Percentiles rank a stretch among this genome's conserved stretches.
These are phyloP conservation scores for Plectrocnemia conspersa DNA, from an alignment of 1,140 invertebrate species.

Conservation along the genomic window DNA sequence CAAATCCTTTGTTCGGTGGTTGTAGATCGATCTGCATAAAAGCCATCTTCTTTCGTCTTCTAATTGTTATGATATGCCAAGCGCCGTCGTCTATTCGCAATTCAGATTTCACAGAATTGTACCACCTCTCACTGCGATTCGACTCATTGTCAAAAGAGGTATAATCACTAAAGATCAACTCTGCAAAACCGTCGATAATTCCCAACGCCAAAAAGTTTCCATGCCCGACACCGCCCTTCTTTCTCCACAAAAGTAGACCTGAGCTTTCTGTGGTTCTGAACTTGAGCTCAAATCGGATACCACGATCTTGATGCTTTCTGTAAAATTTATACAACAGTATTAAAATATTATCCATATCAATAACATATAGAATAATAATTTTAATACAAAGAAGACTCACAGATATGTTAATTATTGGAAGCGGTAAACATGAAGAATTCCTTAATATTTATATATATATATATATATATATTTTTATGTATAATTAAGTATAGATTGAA, in stretches of 20 bases:
- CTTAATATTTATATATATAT: constrained; percentile 27
- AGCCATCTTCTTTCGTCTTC: constrained; percentile 62
- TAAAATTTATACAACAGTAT: too few species aligned
- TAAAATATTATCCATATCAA: not conserved
- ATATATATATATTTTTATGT: too few species aligned
- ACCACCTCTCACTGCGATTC: constrained; percentile 46
- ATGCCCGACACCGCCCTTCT: constrained; percentile 48
- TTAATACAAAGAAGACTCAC: constrained; percentile 25
- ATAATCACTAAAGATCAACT: constrained; percentile 49
- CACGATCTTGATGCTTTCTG: constrained; percentile 59
- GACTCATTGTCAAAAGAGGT: constrained; percentile 43
- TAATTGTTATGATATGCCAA: constrained; percentile 67
- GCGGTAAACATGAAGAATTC: constrained; percentile 22
- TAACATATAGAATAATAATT: constrained; percentile 3
- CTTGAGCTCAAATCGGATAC: constrained; percentile 66
- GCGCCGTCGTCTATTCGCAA: constrained; percentile 62
- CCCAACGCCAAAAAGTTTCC: constrained; percentile 50
- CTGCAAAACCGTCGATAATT: constrained; percentile 44
- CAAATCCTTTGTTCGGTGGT: constrained; percentile 56
- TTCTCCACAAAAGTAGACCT: constrained; percentile 64
- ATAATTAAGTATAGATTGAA: constrained; percentile 25
- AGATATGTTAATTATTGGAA: constrained; percentile 28
- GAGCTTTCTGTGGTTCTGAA: constrained; percentile 62
- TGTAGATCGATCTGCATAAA: constrained; percentile 65
- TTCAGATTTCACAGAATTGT: constrained; percentile 52